phyloP scores from a whole-genome alignment of 2,797 vertebrate species.

The Lacerta viridis region DNA sequence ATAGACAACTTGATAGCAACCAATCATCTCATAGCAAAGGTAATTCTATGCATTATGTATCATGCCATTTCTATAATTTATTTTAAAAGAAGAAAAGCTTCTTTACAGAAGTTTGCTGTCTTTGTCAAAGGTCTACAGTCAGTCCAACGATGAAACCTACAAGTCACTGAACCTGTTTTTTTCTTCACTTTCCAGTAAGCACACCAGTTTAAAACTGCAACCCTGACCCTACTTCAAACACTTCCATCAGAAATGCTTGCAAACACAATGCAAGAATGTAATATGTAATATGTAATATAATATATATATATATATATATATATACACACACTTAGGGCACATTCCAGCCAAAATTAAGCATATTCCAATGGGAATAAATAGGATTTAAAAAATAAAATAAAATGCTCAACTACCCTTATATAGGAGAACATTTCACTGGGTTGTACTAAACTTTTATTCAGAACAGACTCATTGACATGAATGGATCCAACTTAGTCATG shows the following conservation, averaged over 20 bases:
- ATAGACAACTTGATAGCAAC: background rate
- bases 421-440: background rate
- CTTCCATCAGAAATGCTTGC: background rate
- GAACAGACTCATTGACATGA: too few relatives aligned
- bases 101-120: background rate
- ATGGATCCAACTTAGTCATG: too few relatives aligned
- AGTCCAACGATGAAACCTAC: background rate
- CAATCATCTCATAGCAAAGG: background rate
- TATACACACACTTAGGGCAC: background rate
- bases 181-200: background rate
- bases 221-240: background rate
- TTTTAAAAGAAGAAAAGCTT: background rate
- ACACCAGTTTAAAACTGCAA: background rate
- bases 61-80: background rate
- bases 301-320: too few relatives aligned
- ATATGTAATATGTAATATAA: too few relatives aligned
- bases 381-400: background rate
- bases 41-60: background rate
- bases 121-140: background rate
- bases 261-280: background rate
- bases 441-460: too few relatives aligned
- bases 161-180: background rate
- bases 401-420: background rate
- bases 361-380: background rate
- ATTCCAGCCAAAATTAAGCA: background rate